Conservation (phyloP, 2,113 vertebrate species). For the Abramis brama region DNA sequence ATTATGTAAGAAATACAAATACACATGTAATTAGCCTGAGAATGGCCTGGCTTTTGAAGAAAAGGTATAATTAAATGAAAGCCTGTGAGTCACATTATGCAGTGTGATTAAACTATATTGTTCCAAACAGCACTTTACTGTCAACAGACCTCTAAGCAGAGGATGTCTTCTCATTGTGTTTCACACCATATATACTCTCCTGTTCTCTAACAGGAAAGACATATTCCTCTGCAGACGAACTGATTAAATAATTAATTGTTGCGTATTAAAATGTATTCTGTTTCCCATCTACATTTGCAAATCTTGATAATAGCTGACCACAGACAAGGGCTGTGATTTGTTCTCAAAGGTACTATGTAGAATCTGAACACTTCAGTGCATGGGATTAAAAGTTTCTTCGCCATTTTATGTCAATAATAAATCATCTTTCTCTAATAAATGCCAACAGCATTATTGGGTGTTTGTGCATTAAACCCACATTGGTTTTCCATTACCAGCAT, state of each 20-base stretch:
- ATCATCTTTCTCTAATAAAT: neutral
- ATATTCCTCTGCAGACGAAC: neutral
- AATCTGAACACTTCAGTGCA: neutral
- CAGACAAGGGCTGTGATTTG: neutral
- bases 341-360: neutral
- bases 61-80: neutral
- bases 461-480: neutral
- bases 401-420: neutral
- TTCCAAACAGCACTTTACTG: neutral
- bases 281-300: neutral
- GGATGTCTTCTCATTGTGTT: slow-evolving; percentile 10
- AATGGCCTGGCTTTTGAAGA: neutral
- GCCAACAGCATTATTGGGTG: neutral
- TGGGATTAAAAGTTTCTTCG: neutral
- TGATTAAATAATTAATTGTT: neutral
- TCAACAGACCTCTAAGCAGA: neutral
- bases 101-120: neutral
- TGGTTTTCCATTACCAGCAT: neutral
- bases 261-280: neutral
- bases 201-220: neutral
- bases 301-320: neutral
- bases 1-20: neutral
- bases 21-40: neutral
- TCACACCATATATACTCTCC: neutral
- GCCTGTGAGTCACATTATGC: neutral